Evolutionary conservation across 2,113 vertebrate species (phyloP), one percentile per base, ranked within the genome.

Genomic region (Lasiurus borealis): DNA sequence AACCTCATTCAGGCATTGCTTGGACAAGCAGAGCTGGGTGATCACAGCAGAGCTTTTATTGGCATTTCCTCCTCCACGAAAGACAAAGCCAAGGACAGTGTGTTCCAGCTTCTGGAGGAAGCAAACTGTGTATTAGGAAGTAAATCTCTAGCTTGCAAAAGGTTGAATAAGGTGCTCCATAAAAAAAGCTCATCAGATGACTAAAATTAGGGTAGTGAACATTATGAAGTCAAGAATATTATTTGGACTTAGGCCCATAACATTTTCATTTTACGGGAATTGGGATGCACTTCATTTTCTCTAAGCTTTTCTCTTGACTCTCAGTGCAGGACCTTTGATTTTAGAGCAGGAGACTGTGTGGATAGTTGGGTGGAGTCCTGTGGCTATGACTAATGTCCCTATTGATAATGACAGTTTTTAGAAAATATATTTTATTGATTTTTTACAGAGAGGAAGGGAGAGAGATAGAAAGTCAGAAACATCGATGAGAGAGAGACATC

Each of bases 171-270:
- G 59, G 91, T 87, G 72, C 85, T 95, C 59, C 90, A 91, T 93
- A 34, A 91, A 95, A 96, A 96, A 95, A 92, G 46, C 71, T 96
- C 64, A 91, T 71, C 59, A 89, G 57, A 68, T 91, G 31, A 76
- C 83, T 97, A 97, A 97, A 97, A 96, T 96, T 96, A 97, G 96
- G 64, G 34, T 72, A 40, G 50, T 77, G 82, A 94, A 72, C 76
- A 64, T 71, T 71, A 89, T 92, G 71, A 77, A 80, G 85, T 83
- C 93, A 96, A 86, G 92, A 96, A 96, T 96, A 96, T 83, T 91
- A 64, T 89, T 84, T 97, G 96, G 92, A 78, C 19, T 96, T 93
- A 75, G 19, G 92, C 88, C 96, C 54, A 9, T 44, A 44, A 23
- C 85, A 87, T 93, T 96, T 95, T 89, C 85, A 88, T 91, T 83